Conservation (phyloP, 2,888 invertebrate genomes). For the Drosophila rubida region DNA sequence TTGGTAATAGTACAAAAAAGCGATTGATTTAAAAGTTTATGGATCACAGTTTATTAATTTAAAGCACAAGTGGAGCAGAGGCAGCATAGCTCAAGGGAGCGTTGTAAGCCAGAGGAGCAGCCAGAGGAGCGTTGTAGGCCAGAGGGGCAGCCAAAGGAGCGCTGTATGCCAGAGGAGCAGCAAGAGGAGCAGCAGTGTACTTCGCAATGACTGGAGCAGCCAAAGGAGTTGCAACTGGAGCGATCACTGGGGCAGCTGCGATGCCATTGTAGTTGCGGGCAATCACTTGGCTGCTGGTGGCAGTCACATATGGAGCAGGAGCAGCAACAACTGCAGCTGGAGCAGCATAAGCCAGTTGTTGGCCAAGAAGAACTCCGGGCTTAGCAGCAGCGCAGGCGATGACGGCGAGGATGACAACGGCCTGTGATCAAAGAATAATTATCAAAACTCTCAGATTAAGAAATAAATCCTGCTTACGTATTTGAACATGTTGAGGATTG, state of each 20-base stretch:
- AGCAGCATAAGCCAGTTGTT: slow-evolving; percentile 51
- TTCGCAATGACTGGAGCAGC: slow-evolving; percentile 52
- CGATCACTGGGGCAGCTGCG: not conserved
- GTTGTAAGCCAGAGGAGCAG: slow-evolving; percentile 26
- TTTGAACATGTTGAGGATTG: slow-evolving; percentile 68
- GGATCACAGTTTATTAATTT: not conserved
- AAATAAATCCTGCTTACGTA: slow-evolving; percentile 49
- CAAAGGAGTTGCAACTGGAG: no score
- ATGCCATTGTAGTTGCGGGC: slow-evolving; percentile 1
- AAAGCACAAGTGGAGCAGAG: slow-evolving; percentile 33
- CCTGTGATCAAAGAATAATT: slow-evolving; percentile 26
- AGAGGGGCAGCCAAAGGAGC: slow-evolving; percentile 39
- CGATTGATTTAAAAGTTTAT: no score
- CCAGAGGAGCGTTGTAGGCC: slow-evolving; percentile 36
- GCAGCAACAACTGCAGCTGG: slow-evolving; percentile 47
- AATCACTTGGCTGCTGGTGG: slow-evolving; percentile 66
- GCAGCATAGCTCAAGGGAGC: slow-evolving; percentile 29
- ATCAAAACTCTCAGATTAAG: not conserved
- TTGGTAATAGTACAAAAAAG: no score
- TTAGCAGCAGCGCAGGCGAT: slow-evolving; percentile 68
- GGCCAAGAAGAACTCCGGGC: slow-evolving; percentile 50
- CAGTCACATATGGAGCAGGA: slow-evolving; percentile 58
- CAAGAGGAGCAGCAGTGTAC: slow-evolving; percentile 51
- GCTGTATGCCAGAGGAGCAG: slow-evolving; percentile 22
- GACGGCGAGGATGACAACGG: slow-evolving; percentile 67